Evolutionary conservation across 2,888 invertebrate species (phyloP).

Genomic region (Aphelenchoides bicaudatus): DNA sequence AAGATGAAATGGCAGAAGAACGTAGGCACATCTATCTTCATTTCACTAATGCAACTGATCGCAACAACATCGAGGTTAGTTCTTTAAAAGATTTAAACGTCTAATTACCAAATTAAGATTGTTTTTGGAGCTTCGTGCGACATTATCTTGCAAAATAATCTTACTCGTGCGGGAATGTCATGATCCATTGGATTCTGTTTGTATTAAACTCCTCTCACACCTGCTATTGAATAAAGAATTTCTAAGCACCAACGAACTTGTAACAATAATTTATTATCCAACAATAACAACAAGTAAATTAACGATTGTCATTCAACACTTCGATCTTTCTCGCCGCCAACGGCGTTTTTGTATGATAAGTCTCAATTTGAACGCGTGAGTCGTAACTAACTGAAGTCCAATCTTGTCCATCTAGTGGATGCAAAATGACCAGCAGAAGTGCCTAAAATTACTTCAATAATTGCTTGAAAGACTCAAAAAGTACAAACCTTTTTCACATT

Average conservation of each 20-base stretch:
- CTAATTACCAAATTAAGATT: conserved; percentile 34
- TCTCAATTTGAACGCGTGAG: not conserved
- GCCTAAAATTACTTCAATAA: not conserved
- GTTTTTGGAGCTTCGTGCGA: conserved; percentile 38
- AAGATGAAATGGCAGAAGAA: conserved; percentile 21
- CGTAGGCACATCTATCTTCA: conserved; percentile 32
- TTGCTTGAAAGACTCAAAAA: not conserved
- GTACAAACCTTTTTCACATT: conserved; percentile 8
- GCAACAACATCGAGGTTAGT: conserved; percentile 33
- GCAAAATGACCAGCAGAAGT: not conserved
- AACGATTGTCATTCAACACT: not conserved
- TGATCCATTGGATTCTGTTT: too few relatives aligned
- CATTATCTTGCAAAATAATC: conserved; percentile 33
- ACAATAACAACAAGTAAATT: conserved; percentile 7
- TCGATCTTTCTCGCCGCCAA: not conserved
- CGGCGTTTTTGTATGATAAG: not conserved
- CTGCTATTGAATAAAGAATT: conserved; percentile 2
- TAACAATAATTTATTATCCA: not conserved
- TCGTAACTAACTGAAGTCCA: not conserved
- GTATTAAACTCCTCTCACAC: too few relatives aligned
- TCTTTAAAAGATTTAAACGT: conserved; percentile 40
- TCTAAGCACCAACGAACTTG: conserved; percentile 5
- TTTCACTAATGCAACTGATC: conserved; percentile 37
- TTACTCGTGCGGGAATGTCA: conserved; percentile 34
- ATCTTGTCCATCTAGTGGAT: not conserved